phyloP scores from a whole-genome alignment of 37 sponge, comb jelly and placozoan genomes.

The Amphimedon queenslandica region DNA sequence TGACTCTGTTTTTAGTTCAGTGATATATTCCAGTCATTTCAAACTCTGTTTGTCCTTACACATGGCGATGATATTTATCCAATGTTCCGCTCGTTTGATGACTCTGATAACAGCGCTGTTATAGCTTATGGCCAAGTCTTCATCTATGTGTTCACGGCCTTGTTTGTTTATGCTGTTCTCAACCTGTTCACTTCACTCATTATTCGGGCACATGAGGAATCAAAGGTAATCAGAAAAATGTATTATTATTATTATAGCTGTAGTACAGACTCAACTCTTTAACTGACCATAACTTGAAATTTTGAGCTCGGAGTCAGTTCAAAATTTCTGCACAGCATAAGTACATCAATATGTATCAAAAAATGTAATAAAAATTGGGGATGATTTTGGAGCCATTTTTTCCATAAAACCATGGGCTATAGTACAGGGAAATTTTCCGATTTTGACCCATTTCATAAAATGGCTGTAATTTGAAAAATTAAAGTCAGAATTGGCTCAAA shows the following conservation, averaged over 20 bases:
- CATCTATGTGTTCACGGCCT: background rate
- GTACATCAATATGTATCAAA: too few species aligned
- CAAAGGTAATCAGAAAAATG: too few species aligned
- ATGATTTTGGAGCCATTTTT: too few species aligned
- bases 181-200: slow-evolving; percentile 14
- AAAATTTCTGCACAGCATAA: too few species aligned
- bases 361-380: too few species aligned
- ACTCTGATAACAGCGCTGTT: background rate
- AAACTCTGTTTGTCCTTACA: background rate
- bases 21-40: background rate
- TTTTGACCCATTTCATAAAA: too few species aligned
- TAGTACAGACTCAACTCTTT: background rate
- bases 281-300: too few species aligned
- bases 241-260: too few species aligned
- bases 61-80: slow-evolving; percentile 14
- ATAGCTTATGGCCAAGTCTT: background rate
- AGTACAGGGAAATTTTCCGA: background rate
- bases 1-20: slow-evolving; percentile 2
- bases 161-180: slow-evolving; percentile 7
- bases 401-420: too few species aligned
- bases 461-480: too few species aligned
- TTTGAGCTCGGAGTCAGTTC: background rate
- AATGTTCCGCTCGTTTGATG: background rate
- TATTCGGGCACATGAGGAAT: background rate
- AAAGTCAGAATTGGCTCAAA: too few species aligned